A percentile compares a stretch with the other conserved stretches of the same genome.
Conservation (phyloP, 2,797 vertebrate genomes). For the Setipinna tenuifilis region DNA sequence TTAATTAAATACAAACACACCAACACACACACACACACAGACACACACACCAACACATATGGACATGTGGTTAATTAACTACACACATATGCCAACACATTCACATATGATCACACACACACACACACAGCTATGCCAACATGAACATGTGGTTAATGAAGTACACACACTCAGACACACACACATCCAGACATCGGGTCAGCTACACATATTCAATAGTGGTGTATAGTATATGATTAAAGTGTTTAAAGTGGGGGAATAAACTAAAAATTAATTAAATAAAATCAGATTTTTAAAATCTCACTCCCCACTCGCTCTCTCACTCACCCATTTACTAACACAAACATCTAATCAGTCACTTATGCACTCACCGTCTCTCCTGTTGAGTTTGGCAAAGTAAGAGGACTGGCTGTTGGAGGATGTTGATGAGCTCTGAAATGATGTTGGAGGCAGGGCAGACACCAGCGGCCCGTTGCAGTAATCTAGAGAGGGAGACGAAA, state of each 20-base stretch:
- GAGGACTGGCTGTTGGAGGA: conserved; percentile 69
- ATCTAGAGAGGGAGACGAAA: conserved; percentile 69
- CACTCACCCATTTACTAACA: not conserved
- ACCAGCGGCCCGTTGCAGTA: conserved; percentile 82
- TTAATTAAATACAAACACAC: no score
- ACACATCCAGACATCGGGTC: not conserved
- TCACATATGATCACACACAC: no score
- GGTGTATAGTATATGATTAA: no score
- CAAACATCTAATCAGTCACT: no score
- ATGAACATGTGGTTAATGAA: no score
- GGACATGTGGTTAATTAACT: no score
- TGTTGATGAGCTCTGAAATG: conserved; percentile 82
- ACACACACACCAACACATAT: not conserved
- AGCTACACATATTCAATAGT: no score
- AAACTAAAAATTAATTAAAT: no score
- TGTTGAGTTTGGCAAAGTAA: conserved; percentile 82
- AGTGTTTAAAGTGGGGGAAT: no score
- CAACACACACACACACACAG: conserved; percentile 11
- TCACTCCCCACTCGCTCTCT: not conserved
- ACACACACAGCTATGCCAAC: not conserved
- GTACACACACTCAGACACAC: not conserved
- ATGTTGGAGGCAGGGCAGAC: conserved; percentile 73
- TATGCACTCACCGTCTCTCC: conserved; percentile 75
- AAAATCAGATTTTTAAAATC: no score
- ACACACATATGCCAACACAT: not conserved